Evolutionary conservation across 2,797 vertebrate species (phyloP), one percentile per base, ranked within the genome.

Genomic region (Artibeus jamaicensis): DNA sequence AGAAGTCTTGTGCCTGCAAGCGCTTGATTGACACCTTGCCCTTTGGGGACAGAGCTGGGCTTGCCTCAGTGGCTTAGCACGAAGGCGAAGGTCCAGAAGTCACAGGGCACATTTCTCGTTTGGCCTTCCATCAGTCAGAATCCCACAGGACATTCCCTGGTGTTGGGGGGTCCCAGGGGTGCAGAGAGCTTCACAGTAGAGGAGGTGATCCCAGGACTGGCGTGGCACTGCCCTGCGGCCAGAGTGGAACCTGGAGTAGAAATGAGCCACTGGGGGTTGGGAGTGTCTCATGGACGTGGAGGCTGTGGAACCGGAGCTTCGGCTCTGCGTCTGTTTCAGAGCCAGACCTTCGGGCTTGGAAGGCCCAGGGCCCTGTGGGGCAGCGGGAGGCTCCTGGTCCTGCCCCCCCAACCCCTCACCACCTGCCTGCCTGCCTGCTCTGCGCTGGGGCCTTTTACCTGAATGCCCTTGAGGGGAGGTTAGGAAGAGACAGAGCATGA

Each of bases 1-100:
- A n/a, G n/a, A 15, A 2, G 22, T 10, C 44, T 74, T 0, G 0
- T 6, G 15, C 24, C 32, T 44, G 32, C 12, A n/a, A 10, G 39
- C 0, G 9, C 78, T 65, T 5, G 10, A 14, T 0, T 39, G 53
- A 48, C 29, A 44, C 9, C 1, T 16, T 46, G 12, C 46, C 48
- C 44, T 21, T 34, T 9, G n/a, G 46, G 79, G 53, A 67, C 70
- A 32, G 57, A 79, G 24, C 29, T 19, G 26, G 68, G 29, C 44
- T 39, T 77, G 44, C 15, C 67, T 48, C 0, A 0, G 22, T 19
- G 57, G 16, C 12, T 0, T 9, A 9, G 37, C 42, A n/a, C 7
- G 15, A 22, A 24, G 42, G n/a, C 1, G 4, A 14, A 2, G 19
- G 57, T 15, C 78, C 53, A 9, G 37, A 19, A 39, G 46, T 6